Percentiles rank a stretch among this genome's conserved stretches.
Evolutionary conservation across 2,888 invertebrate genomes (phyloP).

Genomic region (Rhyacophila evoluta): DNA sequence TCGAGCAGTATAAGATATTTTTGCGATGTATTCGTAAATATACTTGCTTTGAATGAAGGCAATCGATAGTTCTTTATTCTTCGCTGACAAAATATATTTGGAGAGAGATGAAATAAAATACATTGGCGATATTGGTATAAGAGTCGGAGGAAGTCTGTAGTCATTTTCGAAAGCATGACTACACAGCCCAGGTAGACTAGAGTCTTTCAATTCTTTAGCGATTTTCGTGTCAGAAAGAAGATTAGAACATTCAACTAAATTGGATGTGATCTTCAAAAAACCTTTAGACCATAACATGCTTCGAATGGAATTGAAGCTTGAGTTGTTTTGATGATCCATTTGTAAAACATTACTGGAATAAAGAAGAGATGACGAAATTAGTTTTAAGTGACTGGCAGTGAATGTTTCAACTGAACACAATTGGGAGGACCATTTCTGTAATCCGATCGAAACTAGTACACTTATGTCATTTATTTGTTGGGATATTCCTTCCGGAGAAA

Average conservation of each 20-base stretch:
- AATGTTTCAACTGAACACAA: conserved; percentile 61
- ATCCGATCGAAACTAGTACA: conserved; percentile 23
- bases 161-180: conserved; percentile 60
- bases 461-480: conserved; percentile 53
- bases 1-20: conserved; percentile 59
- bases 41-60: conserved; percentile 61
- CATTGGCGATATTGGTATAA: conserved; percentile 62
- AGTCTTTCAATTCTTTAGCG: conserved; percentile 28
- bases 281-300: conserved; percentile 64
- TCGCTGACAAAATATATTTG: conserved; percentile 60
- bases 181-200: conserved; percentile 62
- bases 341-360: conserved; percentile 62
- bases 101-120: conserved; percentile 64
- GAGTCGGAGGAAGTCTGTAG: conserved; percentile 63
- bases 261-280: conserved; percentile 63
- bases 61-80: conserved; percentile 61
- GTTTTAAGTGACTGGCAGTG: conserved; percentile 65
- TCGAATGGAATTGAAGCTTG: conserved; percentile 53
- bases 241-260: conserved; percentile 64
- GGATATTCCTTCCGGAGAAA: conserved; percentile 11
- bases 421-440: conserved; percentile 68
- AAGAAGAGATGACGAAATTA: conserved; percentile 63
- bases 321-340: conserved; percentile 57
- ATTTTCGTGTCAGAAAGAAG: conserved; percentile 61
- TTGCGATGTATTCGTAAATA: conserved; percentile 63